These are phyloP conservation scores for Patella vulgata DNA, from an alignment of 1,140 invertebrate genomes.

Conservation along the genomic window DNA sequence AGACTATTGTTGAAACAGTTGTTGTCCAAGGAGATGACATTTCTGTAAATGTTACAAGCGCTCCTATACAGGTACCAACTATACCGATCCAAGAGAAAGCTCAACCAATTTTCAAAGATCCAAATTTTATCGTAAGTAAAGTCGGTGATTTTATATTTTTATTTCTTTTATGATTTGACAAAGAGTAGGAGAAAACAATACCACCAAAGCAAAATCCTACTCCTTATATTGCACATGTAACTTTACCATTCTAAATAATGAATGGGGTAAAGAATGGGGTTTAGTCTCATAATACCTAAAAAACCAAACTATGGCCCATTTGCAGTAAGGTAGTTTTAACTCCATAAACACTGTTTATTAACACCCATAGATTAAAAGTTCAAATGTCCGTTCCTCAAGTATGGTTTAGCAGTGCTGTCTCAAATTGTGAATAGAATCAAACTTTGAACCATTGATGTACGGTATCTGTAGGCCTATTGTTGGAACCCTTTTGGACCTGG, in stretches of 20 bases:
- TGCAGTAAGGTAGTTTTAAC: too few species aligned
- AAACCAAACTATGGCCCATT: neutral
- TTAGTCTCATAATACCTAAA: neutral
- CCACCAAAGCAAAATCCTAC: too few species aligned
- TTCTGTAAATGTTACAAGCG: neutral
- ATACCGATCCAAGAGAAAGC: constrained; percentile 19
- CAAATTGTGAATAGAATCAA: too few species aligned
- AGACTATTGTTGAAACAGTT: constrained; percentile 18
- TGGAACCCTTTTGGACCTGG: too few species aligned
- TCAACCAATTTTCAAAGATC: constrained; percentile 61
- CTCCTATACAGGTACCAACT: neutral
- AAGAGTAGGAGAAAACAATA: too few species aligned
- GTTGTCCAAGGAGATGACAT: constrained; percentile 12
- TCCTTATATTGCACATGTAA: too few species aligned
- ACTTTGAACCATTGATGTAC: too few species aligned
- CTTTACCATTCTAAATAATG: neutral
- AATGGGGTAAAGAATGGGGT: neutral
- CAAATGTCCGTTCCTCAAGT: too few species aligned
- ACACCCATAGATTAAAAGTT: too few species aligned
- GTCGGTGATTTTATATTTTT: neutral
- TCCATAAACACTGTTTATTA: too few species aligned
- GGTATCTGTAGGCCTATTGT: too few species aligned
- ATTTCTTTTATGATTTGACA: neutral
- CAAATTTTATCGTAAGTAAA: constrained; percentile 60
- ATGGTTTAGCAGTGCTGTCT: too few species aligned